phyloP scores from a whole-genome alignment of 2,113 vertebrate genomes.

The Rousettus leschenaultii region DNA sequence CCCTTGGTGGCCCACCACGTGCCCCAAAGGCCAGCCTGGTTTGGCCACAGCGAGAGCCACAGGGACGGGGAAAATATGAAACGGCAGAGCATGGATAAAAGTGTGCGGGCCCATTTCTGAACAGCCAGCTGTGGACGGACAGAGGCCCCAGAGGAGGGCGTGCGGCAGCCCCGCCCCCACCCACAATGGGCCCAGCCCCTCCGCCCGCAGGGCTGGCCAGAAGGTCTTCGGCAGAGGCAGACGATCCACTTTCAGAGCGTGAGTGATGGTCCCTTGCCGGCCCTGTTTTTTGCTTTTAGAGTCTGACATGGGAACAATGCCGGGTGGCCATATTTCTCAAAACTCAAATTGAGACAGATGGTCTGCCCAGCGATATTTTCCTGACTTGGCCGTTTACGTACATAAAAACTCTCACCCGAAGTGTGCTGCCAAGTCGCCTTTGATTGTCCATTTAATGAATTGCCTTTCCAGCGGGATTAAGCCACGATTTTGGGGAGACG shows the following conservation, averaged over 20 bases:
- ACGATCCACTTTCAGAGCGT: fast-evolving
- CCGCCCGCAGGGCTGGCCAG: fast-evolving
- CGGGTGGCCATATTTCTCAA: slow-evolving; percentile 37
- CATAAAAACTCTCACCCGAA: not conserved
- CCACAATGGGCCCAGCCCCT: not conserved
- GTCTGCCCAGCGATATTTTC: slow-evolving; percentile 17
- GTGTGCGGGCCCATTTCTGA: fast-evolving
- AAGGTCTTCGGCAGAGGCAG: not conserved
- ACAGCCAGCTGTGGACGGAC: not conserved
- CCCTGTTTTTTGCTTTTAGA: not conserved
- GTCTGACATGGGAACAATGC: not conserved
- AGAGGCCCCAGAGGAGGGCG: not conserved
- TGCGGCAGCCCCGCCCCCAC: fast-evolving
- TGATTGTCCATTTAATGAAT: not conserved
- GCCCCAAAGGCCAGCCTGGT: not conserved
- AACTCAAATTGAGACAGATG: slow-evolving; percentile 54
- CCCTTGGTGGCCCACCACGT: not conserved
- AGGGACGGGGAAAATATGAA: not conserved
- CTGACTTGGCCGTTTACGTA: slow-evolving; percentile 42
- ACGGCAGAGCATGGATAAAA: fast-evolving
- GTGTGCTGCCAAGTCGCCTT: not conserved
- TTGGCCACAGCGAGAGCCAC: too few species aligned
- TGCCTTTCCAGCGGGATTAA: not conserved
- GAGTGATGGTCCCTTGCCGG: not conserved
- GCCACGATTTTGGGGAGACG: fast-evolving